Conservation (phyloP, 2,888 invertebrate genomes). For the Cryptus viduatorius region DNA sequence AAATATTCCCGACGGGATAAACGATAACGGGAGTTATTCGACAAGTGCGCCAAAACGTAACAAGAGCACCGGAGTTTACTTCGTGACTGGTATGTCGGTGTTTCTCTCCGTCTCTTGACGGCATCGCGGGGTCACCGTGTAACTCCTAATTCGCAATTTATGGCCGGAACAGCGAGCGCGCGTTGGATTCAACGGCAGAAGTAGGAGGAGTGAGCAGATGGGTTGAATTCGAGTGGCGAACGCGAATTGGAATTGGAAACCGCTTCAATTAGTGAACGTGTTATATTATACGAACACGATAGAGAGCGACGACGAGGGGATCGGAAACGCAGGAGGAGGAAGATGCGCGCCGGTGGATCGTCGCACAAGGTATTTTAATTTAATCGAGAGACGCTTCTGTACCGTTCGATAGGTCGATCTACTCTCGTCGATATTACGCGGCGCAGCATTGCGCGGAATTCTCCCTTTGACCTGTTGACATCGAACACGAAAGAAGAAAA, state of each 20-base stretch:
- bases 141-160: constrained; percentile 65
- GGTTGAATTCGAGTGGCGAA: constrained; percentile 51
- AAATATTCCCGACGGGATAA: neutral
- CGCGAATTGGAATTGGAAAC: constrained; percentile 72
- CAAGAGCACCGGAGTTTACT: constrained; percentile 2
- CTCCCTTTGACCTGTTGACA: constrained; percentile 25
- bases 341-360: constrained; percentile 39
- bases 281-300: constrained; percentile 71
- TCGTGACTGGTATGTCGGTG: neutral
- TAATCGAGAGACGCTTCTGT: constrained; percentile 53
- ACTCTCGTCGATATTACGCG: constrained; percentile 45
- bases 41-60: neutral
- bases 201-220: constrained; percentile 2
- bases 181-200: constrained; percentile 27
- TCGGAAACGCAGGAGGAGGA: constrained; percentile 12
- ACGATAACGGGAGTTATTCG: neutral
- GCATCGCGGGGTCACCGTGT: constrained; percentile 46
- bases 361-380: constrained; percentile 59
- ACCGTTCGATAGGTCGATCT: constrained; percentile 52
- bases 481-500: neutral
- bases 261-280: constrained; percentile 71
- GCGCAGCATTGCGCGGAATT: constrained; percentile 32
- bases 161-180: constrained; percentile 35
- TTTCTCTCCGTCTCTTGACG: constrained; percentile 26
- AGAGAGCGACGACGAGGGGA: constrained; percentile 46